Conservation (phyloP, 2,113 vertebrate genomes). For the Taxidea taxus region DNA sequence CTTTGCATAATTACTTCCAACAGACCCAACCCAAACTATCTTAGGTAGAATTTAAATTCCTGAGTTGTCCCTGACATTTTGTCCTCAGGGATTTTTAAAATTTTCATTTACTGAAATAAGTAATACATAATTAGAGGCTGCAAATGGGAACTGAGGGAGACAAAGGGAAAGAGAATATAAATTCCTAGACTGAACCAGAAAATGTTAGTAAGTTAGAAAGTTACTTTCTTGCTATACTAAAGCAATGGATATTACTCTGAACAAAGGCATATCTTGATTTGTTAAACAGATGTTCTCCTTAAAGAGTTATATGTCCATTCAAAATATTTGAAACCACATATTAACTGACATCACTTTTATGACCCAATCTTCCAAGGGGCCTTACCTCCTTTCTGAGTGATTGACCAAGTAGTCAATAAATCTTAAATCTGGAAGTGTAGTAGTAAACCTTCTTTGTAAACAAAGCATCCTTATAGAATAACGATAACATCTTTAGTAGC, state of each 20-base stretch:
- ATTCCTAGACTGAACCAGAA: not conserved
- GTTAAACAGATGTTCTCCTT: not conserved
- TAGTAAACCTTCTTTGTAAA: constrained; percentile 35
- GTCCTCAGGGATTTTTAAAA: not conserved
- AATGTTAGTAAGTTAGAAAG: not conserved
- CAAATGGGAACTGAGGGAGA: not conserved
- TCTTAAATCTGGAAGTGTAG: not conserved
- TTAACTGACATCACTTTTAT: not conserved
- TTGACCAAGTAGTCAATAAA: not conserved
- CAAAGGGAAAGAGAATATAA: not conserved
- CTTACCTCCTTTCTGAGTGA: not conserved
- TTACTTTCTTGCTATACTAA: not conserved
- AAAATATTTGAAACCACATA: constrained; percentile 8
- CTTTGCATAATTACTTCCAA: constrained; percentile 38
- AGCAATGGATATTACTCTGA: not conserved
- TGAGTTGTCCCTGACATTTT: not conserved
- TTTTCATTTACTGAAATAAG: constrained; percentile 41
- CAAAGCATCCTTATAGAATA: constrained; percentile 11
- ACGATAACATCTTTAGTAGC: not conserved
- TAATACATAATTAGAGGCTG: constrained; percentile 8
- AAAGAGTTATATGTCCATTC: not conserved
- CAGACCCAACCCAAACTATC: not conserved
- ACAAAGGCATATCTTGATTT: not conserved
- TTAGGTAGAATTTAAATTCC: constrained; percentile 32
- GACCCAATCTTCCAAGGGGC: not conserved